These are phyloP conservation scores for Polia nebulosa DNA, from an alignment of 2,888 invertebrate species.

Conservation along the genomic window DNA sequence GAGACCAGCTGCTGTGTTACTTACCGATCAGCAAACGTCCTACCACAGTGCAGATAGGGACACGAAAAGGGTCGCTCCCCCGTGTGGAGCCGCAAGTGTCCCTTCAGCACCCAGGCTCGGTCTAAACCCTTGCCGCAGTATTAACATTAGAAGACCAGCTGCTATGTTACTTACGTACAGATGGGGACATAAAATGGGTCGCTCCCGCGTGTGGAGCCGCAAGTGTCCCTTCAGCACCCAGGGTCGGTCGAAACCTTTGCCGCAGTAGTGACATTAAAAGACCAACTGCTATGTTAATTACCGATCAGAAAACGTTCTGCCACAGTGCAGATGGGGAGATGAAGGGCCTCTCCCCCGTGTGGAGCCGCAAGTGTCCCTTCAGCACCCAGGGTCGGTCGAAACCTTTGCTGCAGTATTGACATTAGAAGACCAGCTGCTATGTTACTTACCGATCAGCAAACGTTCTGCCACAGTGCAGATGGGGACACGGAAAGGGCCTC, in stretches of 20 bases:
- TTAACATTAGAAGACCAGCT: background rate
- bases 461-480: slow-evolving; percentile 91
- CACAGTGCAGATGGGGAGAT: slow-evolving; percentile 91
- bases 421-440: background rate
- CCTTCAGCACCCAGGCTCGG: slow-evolving; percentile 93
- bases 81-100: slow-evolving; percentile 93
- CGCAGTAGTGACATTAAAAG: no score
- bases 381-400: slow-evolving; percentile 94
- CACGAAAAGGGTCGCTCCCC: slow-evolving; percentile 93
- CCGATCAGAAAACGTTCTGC: slow-evolving; percentile 93
- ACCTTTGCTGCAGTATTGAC: slow-evolving; percentile 92
- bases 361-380: slow-evolving; percentile 92
- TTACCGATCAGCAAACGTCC: slow-evolving; percentile 93
- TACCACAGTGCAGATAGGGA: slow-evolving; percentile 91
- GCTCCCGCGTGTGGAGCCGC: slow-evolving; percentile 93
- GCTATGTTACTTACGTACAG: slow-evolving; percentile 67
- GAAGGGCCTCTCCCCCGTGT: slow-evolving; percentile 93
- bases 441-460: slow-evolving; percentile 88
- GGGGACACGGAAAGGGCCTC: slow-evolving; percentile 93
- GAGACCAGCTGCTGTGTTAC: slow-evolving; percentile 4
- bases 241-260: slow-evolving; percentile 93
- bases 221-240: slow-evolving; percentile 94
- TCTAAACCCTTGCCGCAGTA: slow-evolving; percentile 93
- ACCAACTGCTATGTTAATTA: slow-evolving; percentile 68
- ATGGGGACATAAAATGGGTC: slow-evolving; percentile 93